A percentile compares a stretch with the other conserved stretches of the same genome.
Evolutionary conservation across 1,140 invertebrate genomes (phyloP).

Genomic region (Apis dorsata): DNA sequence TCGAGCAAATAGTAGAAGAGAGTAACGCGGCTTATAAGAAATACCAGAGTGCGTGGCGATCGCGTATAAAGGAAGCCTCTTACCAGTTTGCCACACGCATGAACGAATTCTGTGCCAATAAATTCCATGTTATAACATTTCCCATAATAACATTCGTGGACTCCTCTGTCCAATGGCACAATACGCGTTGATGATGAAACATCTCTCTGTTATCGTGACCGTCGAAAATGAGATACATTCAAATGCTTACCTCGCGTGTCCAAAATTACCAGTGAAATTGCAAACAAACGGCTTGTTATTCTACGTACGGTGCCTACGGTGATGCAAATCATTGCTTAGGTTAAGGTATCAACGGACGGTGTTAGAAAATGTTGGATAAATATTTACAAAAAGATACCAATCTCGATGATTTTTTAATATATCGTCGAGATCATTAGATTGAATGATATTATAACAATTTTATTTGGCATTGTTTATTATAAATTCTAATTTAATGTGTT

Average conservation of each 20-base stretch:
- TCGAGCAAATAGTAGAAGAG: neutral
- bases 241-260: conserved; percentile 48
- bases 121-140: conserved; percentile 56
- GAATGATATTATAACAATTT: too few species aligned
- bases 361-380: neutral
- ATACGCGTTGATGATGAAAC: conserved; percentile 52
- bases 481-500: too few species aligned
- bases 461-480: too few species aligned
- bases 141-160: conserved; percentile 49
- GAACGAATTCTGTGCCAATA: conserved; percentile 51
- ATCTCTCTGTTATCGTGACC: conserved; percentile 40
- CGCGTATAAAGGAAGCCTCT: neutral
- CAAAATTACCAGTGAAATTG: conserved; percentile 50
- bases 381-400: too few species aligned
- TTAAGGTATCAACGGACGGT: neutral
- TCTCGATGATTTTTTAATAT: too few species aligned
- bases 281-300: conserved; percentile 47
- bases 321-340: conserved; percentile 7
- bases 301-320: neutral
- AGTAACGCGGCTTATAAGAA: neutral
- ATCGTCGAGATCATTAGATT: too few species aligned
- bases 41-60: neutral
- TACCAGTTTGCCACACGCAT: neutral
- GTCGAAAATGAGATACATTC: conserved; percentile 42
- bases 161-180: conserved; percentile 24